A percentile compares a stretch with the other conserved stretches of the same genome.
These are phyloP conservation scores for Eupelmus urozonus DNA, from an alignment of 2,888 invertebrate species.

Conservation along the genomic window DNA sequence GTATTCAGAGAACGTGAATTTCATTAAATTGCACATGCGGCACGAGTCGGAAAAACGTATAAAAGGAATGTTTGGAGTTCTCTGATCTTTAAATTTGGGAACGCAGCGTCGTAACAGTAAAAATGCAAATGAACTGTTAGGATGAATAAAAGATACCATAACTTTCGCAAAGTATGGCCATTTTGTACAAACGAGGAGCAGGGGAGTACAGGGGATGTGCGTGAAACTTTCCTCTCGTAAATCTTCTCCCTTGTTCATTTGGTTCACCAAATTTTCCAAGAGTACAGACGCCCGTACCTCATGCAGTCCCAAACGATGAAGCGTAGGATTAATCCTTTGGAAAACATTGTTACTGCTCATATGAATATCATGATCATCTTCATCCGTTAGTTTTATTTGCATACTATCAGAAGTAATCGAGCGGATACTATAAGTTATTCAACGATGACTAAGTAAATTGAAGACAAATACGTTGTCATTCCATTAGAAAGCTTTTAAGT, in stretches of 20 bases:
- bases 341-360: too few relatives aligned
- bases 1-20: background rate
- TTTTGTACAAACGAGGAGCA: slow-evolving; percentile 19
- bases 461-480: too few relatives aligned
- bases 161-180: slow-evolving; percentile 30
- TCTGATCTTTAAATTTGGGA: slow-evolving; percentile 31
- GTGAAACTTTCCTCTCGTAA: slow-evolving; percentile 28
- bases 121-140: slow-evolving; percentile 29
- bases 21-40: background rate
- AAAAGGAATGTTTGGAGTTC: background rate
- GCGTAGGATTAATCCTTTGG: too few relatives aligned
- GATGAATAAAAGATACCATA: slow-evolving; percentile 35
- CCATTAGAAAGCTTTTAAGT: too few relatives aligned
- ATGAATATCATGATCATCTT: too few relatives aligned
- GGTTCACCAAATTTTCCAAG: slow-evolving; percentile 21
- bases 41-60: background rate
- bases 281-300: background rate
- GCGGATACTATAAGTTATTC: too few relatives aligned
- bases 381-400: too few relatives aligned
- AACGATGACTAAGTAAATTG: too few relatives aligned
- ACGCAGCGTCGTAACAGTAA: slow-evolving; percentile 1
- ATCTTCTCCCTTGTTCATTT: too few relatives aligned
- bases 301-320: too few relatives aligned
- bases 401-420: too few relatives aligned
- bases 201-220: slow-evolving; percentile 51